Base-by-base conservation (phyloP, 2,888 invertebrate genomes). In the Cephus nigrinus region DNA sequence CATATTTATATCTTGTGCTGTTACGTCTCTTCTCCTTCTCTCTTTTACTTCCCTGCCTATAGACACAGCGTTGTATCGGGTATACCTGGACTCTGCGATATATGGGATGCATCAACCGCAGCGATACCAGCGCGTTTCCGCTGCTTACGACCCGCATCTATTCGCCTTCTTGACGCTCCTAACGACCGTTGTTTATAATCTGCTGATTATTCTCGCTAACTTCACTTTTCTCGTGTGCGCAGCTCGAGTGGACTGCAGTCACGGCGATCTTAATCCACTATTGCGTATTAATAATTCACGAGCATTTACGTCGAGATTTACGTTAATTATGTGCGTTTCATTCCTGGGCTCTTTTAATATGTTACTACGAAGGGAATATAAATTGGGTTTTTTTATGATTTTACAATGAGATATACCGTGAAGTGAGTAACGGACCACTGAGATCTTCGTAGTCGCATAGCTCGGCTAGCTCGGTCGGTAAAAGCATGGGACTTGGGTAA, bases 381-480 rank as follows among this genome's bases (percentile, higher is more conserved):
- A 40, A 40, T 23, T 15, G 40, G 0, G 12, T 4, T 12, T 36
- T 40, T 12, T 12, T 40, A 1, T 40, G 40, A 40, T 15, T 40
- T 40, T 23, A 40, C 23, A 40, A 15, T 5, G 15, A 40, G 15
- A 40, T 40, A 12, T 36, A 35, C 4, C 4, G 36, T 4, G 36
- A 36, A 15, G 36, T 4, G 36, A 36, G 36, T 12, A 40, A 40
- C 15, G 4, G 15, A 40, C 9, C 9, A 34, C 34, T 9, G 9
- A 34, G 34, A 11, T 34, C 34, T 34, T 34, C 34, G 34, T 34
- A 34, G 34, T 34, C 11, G 1, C 34, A 11, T 34, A 11, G 34
- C 34, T 0, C 34, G 11, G 34, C 34, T 34, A 34, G 34, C 87
- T 88, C 87, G 86, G 86, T 87, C 86, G 87, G 88, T 88, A 88